phyloP scores from a whole-genome alignment of 2,888 invertebrate genomes.

The Ypsolopha scabrella region DNA sequence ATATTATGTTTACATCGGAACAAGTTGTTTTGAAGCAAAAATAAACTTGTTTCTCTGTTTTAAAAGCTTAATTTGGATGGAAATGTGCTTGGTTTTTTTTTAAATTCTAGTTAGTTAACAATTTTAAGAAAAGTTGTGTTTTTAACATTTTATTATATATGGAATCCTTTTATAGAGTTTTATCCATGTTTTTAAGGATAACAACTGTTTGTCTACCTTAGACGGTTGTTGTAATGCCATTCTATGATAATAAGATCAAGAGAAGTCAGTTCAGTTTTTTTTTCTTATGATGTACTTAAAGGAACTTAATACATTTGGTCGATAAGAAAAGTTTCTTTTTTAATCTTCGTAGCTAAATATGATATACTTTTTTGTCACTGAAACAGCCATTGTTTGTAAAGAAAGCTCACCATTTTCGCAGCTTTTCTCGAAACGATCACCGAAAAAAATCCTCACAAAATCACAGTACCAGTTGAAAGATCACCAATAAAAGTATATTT shows the following conservation, averaged over 20 bases:
- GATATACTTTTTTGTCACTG: neutral
- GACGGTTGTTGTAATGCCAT: neutral
- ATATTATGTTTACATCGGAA: no score
- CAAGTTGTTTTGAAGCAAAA: no score
- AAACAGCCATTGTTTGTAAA: neutral
- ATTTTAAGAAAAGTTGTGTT: no score
- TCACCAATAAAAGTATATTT: slow-evolving; percentile 3
- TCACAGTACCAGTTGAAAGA: slow-evolving; percentile 18
- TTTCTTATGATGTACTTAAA: neutral
- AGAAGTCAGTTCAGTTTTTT: neutral
- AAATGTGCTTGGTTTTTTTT: neutral
- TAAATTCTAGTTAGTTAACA: neutral
- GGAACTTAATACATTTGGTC: neutral
- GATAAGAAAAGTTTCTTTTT: slow-evolving; percentile 2
- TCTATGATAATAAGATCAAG: neutral
- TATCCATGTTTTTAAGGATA: no score
- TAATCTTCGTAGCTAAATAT: slow-evolving; percentile 4
- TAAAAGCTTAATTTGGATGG: no score
- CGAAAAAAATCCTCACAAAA: slow-evolving; percentile 6
- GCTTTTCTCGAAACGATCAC: slow-evolving; percentile 22
- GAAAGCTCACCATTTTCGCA: slow-evolving; percentile 46
- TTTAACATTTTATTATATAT: no score
- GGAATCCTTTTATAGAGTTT: no score
- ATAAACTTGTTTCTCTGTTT: no score
- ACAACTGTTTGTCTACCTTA: no score